Percentiles rank a stretch among this genome's conserved stretches.
Conservation (phyloP, 2,113 vertebrate species). For the Callospermophilus lateralis region DNA sequence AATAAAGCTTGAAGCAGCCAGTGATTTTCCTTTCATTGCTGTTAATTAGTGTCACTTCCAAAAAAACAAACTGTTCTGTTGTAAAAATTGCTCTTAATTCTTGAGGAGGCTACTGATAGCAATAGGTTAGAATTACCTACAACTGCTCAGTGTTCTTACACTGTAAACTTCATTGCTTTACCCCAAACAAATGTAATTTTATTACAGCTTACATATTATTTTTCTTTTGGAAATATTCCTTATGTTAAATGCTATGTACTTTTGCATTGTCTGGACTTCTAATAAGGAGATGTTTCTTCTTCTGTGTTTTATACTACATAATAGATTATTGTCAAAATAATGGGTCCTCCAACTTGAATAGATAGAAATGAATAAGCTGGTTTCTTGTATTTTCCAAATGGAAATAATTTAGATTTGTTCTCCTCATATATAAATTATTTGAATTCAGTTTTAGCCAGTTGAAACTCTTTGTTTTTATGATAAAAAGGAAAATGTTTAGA, state of each 20-base stretch:
- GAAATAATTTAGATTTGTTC: slow-evolving; percentile 77
- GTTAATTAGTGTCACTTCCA: slow-evolving; percentile 89
- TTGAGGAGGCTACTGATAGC: slow-evolving; percentile 86
- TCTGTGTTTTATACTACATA: slow-evolving; percentile 81
- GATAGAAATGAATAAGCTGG: slow-evolving; percentile 79
- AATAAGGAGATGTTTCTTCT: slow-evolving; percentile 73
- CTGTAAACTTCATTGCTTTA: slow-evolving; percentile 88
- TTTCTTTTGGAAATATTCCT: slow-evolving; percentile 82
- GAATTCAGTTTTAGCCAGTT: slow-evolving; percentile 80
- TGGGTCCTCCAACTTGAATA: slow-evolving; percentile 80
- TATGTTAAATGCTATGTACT: slow-evolving; percentile 86
- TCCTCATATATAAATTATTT: slow-evolving; percentile 57
- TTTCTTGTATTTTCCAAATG: slow-evolving; percentile 77
- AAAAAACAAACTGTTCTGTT: slow-evolving; percentile 84
- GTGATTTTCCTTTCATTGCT: slow-evolving; percentile 89
- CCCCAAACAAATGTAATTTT: slow-evolving; percentile 82
- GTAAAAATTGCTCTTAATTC: slow-evolving; percentile 85
- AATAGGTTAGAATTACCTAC: slow-evolving; percentile 85
- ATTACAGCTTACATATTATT: slow-evolving; percentile 81
- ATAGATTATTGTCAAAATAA: slow-evolving; percentile 77
- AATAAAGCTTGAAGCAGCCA: slow-evolving; percentile 92
- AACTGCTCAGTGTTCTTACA: slow-evolving; percentile 91
- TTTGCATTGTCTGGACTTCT: slow-evolving; percentile 73
- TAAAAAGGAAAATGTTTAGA: slow-evolving; percentile 65
- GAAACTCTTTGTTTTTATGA: slow-evolving; percentile 71